Base-by-base conservation (phyloP, 1,140 invertebrate genomes). In the Drosophila leontia region DNA sequence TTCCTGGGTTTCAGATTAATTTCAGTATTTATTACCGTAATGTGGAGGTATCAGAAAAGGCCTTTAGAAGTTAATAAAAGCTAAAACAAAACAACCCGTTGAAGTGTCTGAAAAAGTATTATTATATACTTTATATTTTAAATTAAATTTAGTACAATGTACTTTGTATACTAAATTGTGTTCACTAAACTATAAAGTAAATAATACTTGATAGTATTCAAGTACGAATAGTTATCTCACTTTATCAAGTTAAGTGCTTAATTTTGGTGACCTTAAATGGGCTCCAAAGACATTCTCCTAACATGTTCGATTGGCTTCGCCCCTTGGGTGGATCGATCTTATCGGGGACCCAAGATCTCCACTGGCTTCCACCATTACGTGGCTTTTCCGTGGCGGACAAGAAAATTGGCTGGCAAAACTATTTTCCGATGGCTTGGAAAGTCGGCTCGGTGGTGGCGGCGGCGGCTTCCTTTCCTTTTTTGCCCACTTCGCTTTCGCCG, bases 381-480 rank as follows among this genome's bases (percentile, higher is more conserved):
- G 47, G 61, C 48, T 50, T 64, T 68, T 51, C 44, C 47, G 6
- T 23, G 48, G 60, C 32, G 23, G 39, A 45, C 67, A 68, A 55
- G 67, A 70, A 70, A 70, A 70, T 70, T 70, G 67, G 48, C 39
- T 70, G 61, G 65, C 61, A 55, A 68, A 68, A 35, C 44, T 57
- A 47, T 59, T 72, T 72, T 70, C 69, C 69, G 44, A 72, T 50
- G 63, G 15, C 53, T 72, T 72, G 69, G 69, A 72, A 72, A 72
- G 69, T 32, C 23, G 15, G 47, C 44, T 45, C 44, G 11, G 44
- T 19, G 41, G 41, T n/a, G 12, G 48, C 50, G 42, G 4, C 42
- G 42, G 42, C 19, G 45, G 50, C 69, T 72, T 72, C 69, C 69
- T 72, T 72, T 74, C 70, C 67, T 72, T 74, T 78, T 70, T 59